Base-by-base conservation (phyloP, 2,888 invertebrate species). In the Drepana falcataria region DNA sequence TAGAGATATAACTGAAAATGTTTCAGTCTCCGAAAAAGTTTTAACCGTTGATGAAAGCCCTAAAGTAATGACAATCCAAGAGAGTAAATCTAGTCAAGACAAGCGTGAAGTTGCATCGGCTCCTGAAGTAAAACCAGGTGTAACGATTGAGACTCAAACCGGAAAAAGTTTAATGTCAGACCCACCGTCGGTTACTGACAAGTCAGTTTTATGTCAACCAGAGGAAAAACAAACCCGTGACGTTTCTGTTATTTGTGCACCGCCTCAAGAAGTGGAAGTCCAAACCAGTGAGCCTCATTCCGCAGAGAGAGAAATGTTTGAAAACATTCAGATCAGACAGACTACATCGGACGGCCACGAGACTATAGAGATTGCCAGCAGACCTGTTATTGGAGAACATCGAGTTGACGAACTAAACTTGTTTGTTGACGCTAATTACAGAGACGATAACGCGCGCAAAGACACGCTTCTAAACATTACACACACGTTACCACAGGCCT, bases 381-480 rank as follows among this genome's bases (percentile, higher is more conserved):
- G 92, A 63, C 93, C 94, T 3, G 85, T 93, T 54, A 71, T 86
- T 37, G 83, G 92, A 65, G 85, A 91, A 54, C 87, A 79, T 52
- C 76, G 79, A 54, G 75, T 88, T 9, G 86, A 92, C 35, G 92
- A 94, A 1, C 93, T 94, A 56, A 93, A 94, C 57, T 88, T 95
- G 44, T 81, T 94, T 40, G 93, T 96, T 5, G 95, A 95, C 75
- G 95, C 96, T 65, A 94, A 94, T 68, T 96, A 96, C 66, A 93
- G 90, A 76, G 92, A 92, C 54, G 85, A 86, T 53, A 84, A 91
- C 44, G 71, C 88, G 4, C 82, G 85, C 33, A 92, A 93, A 73
- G 92, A 93, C 53, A 93, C 95, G 0, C 94, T 95, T 68, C 77
- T 96, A 21, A 94, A 93, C 67, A 95, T 96, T 44, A 92, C 93